Evolutionary conservation across 2,113 vertebrate species (phyloP), one percentile per base, ranked within the genome.

Genomic region (Loxodonta africana): DNA sequence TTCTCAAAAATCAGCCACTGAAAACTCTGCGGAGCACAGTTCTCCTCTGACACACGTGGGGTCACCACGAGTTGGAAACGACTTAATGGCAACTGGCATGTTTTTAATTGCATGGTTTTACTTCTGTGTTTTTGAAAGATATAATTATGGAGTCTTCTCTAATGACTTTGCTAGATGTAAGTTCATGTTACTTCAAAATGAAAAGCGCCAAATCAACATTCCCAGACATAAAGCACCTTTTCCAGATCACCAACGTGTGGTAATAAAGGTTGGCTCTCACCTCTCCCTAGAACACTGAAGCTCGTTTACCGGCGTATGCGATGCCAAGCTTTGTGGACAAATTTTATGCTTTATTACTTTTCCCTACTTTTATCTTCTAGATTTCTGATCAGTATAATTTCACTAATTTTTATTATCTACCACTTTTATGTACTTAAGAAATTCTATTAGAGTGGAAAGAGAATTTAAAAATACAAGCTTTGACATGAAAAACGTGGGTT

Each of bases 61-160:
- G 17, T 7, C 14, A 2, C 33, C 33, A 2, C 37, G 18, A n/a
- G 33, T 73, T 17, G 10, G 69, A 37, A 18, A 73, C 33, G 11
- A 69, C 30, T 33, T 15, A 11, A 33, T 17, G 26, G 37, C 33
- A 73, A 37, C 33, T 37, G 2, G 69, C 69, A 57, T 48, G 14
- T 23, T 82, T 95, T 94, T 90, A 81, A 78, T 91, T 88, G 10
- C 0, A 28, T 60, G 1, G 8, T 81, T 94, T 91, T 21, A 76
- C 41, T 41, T 74, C 15, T 78, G 7, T 18, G 44, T 76, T 89
- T 95, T 90, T 74, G 30, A 15, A 65, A 83, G 76, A 51, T 60
- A 30, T 17, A 60, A 92, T 90, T 80, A 20, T 74, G 14, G 18
- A 21, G 28, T 76, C 2, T 78, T 90, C 37, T 84, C 65, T 57